These are phyloP conservation scores for Biston betularia DNA, from an alignment of 2,888 invertebrate species.

Conservation along the genomic window DNA sequence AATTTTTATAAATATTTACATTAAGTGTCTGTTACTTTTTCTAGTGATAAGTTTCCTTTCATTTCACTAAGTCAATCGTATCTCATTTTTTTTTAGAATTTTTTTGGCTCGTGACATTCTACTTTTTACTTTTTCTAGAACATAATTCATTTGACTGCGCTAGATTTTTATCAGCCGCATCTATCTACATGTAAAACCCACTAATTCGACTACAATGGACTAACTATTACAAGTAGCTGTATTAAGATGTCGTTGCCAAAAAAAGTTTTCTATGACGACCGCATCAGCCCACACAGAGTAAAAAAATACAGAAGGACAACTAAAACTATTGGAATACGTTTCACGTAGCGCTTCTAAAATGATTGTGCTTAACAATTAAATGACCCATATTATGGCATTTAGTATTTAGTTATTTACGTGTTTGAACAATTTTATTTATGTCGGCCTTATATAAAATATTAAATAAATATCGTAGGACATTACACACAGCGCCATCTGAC, in stretches of 20 bases:
- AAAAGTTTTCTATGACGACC: slow-evolving; percentile 21
- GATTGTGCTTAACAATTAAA: no score
- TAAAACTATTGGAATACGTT: background rate
- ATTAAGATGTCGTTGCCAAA: slow-evolving; percentile 26
- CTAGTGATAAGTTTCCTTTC: background rate
- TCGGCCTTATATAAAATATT: no score
- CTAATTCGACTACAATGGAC: slow-evolving; percentile 7
- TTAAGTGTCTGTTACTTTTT: background rate
- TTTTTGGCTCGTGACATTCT: background rate
- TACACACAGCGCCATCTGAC: no score
- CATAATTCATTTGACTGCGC: slow-evolving; percentile 13
- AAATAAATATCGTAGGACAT: no score
- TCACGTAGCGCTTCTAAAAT: no score
- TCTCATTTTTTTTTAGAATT: background rate
- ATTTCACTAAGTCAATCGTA: background rate
- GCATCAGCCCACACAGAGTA: slow-evolving; percentile 8
- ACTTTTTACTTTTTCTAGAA: background rate
- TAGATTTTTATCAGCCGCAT: slow-evolving; percentile 13
- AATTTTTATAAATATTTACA: background rate
- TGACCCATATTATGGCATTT: no score
- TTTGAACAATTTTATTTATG: no score
- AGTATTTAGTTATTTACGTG: no score
- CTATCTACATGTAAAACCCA: slow-evolving; percentile 7
- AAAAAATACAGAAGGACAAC: slow-evolving; percentile 8
- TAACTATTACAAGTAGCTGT: slow-evolving; percentile 11